Base-by-base conservation (phyloP, 2,113 vertebrate species). In the Suricata suricatta region DNA sequence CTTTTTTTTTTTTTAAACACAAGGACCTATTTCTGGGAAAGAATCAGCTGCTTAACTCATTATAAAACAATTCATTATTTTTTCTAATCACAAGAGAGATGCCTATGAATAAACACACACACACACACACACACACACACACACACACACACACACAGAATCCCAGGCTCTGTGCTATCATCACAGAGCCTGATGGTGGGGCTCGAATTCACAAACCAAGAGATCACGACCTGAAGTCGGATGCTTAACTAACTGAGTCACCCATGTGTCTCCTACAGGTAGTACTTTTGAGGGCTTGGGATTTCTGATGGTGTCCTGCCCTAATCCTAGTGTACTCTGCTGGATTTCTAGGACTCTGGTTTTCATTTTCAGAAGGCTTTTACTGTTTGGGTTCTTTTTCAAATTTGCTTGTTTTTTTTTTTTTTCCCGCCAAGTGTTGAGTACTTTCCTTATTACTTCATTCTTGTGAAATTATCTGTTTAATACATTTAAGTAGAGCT, bases 1-100 rank as follows among this genome's bases (percentile, higher is more conserved):
- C 1, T 8, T 79, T 64, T 7, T 47, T 19, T 72, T 82, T 52
- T 31, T 44, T 71, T n/a, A 14, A 81, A 38, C 2, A 5, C 33
- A 79, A 84, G 17, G 69, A 89, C 77, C 44, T 68, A 31, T 72
- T 54, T 96, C 77, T 95, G 57, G 87, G 38, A 54, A 90, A 95
- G 23, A 80, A 80, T 12, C 74, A 19, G 23, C 38, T 93, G 54
- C 71, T 74, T 90, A 83, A 90, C 52, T 80, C 27, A 63, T 60
- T 60, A 85, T 68, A 41, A 77, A 83, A 93, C 52, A 74, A 72
- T 29, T 29, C 41, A 44, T 16, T 68, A 60, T 35, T 41, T 96
- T 93, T 88, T 57, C 47, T 64, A 84, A 38, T 93, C 90, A 35
- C 12, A 54, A 95, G 88, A 85, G 31, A 96, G 83, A 66, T n/a